These are phyloP conservation scores for Elaphurus davidianus DNA, from an alignment of 2,113 vertebrate genomes.

Conservation along the genomic window DNA sequence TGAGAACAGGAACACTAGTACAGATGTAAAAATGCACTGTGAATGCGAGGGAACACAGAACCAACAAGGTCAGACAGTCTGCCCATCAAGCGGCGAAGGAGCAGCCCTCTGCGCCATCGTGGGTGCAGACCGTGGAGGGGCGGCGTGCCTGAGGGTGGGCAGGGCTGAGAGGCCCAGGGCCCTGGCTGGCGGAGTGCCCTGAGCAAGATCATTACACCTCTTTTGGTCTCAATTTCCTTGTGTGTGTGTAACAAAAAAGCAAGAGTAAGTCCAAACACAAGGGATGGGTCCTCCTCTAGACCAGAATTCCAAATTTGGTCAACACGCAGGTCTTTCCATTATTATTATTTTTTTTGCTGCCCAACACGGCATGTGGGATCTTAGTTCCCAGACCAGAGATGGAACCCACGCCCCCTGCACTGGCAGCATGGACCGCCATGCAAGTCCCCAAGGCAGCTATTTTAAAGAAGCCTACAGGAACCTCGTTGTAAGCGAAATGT, in stretches of 20 bases:
- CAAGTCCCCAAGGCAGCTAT: background rate
- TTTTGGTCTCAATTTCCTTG: background rate
- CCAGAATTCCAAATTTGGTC: background rate
- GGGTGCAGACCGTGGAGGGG: background rate
- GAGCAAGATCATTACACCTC: background rate
- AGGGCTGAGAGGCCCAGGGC: background rate
- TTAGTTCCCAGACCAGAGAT: background rate
- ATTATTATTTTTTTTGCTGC: background rate
- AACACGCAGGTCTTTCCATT: background rate
- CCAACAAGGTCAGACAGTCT: background rate
- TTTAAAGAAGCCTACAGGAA: background rate
- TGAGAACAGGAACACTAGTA: background rate
- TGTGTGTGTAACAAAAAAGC: background rate
- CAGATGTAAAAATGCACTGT: background rate
- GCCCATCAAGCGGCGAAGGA: background rate
- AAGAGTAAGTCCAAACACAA: background rate
- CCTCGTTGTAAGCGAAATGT: background rate
- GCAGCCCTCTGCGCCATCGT: background rate
- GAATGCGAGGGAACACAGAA: background rate
- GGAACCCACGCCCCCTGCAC: background rate
- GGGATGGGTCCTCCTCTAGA: background rate
- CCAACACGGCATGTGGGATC: background rate
- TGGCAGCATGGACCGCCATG: background rate
- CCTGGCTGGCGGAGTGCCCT: background rate
- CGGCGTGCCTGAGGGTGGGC: background rate